A percentile compares a stretch with the other conserved stretches of the same genome.
These are phyloP conservation scores for Leptopilina syphax DNA, from an alignment of 2,888 invertebrate species.

Conservation along the genomic window DNA sequence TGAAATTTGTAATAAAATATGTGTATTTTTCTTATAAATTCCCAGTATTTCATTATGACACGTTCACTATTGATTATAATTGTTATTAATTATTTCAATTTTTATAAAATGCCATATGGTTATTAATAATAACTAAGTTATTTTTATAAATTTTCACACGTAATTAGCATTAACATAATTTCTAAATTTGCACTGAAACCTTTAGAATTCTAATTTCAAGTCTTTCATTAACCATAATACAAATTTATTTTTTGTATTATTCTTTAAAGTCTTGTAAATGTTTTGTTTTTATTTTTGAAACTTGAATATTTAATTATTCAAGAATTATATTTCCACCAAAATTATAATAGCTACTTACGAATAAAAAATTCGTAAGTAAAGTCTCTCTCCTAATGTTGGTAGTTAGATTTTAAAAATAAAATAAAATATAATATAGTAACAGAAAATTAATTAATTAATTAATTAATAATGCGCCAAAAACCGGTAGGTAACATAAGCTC, in stretches of 20 bases:
- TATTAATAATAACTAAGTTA: not conserved
- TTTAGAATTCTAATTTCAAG: not conserved
- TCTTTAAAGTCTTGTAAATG: no score
- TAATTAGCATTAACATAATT: not conserved
- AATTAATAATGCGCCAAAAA: conserved; percentile 6
- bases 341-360: no score
- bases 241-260: not conserved
- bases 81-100: not conserved
- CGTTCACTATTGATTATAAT: not conserved
- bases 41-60: not conserved
- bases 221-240: not conserved
- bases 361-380: no score
- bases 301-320: no score
- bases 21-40: not conserved
- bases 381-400: not conserved
- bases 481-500: not conserved
- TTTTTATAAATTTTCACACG: not conserved
- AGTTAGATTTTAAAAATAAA: not conserved
- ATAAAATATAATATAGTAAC: not conserved
- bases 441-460: not conserved
- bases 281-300: no score
- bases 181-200: conserved; percentile 3
- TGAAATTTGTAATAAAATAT: conserved; percentile 9
- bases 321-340: no score
- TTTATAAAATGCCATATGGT: not conserved